A percentile compares a stretch with the other conserved stretches of the same genome.
Conservation (phyloP, 53 echinoderm and acorn worm genomes). For the Luidia sarsii region DNA sequence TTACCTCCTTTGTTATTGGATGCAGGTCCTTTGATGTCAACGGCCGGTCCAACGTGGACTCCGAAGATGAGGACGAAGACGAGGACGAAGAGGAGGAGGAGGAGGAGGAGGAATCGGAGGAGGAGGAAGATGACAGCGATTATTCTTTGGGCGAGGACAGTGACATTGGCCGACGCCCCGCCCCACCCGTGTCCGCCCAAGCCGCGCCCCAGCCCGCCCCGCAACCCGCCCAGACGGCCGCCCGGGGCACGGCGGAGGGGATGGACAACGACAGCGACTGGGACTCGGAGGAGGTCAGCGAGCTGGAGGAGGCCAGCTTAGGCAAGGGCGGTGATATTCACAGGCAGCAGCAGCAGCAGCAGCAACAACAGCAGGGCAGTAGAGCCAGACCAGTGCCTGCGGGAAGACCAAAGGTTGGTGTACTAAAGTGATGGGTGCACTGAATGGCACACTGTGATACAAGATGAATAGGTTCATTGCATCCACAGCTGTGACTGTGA, state of each 20-base stretch:
- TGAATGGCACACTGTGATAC: too few species aligned
- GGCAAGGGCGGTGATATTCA: constrained; percentile 3
- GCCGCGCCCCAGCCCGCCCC: background rate
- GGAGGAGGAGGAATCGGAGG: constrained; percentile 24
- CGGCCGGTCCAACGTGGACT: constrained; percentile 22
- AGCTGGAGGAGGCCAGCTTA: constrained; percentile 65
- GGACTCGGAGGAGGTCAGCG: constrained; percentile 95
- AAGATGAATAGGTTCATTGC: too few species aligned
- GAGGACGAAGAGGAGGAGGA: constrained; percentile 28
- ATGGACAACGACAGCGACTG: constrained; percentile 77
- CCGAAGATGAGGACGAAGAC: constrained; percentile 60
- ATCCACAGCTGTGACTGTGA: too few species aligned
- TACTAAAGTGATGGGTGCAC: too few species aligned
- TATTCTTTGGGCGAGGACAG: constrained; percentile 51
- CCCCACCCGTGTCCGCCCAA: background rate
- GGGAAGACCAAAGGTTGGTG: constrained; percentile 40
- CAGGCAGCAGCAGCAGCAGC: constrained; percentile 6
- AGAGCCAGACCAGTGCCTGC: constrained; percentile 14
- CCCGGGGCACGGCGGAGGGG: constrained; percentile 61
- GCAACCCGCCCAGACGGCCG: constrained; percentile 23
- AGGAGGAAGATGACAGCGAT: constrained; percentile 65
- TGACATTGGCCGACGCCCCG: constrained; percentile 16
- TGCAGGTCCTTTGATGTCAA: constrained; percentile 63
- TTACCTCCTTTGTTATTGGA: too few species aligned
- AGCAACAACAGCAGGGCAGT: constrained; percentile 8